Evolutionary conservation across 2,888 invertebrate species (phyloP).

Genomic region (Agonum fuliginosum): DNA sequence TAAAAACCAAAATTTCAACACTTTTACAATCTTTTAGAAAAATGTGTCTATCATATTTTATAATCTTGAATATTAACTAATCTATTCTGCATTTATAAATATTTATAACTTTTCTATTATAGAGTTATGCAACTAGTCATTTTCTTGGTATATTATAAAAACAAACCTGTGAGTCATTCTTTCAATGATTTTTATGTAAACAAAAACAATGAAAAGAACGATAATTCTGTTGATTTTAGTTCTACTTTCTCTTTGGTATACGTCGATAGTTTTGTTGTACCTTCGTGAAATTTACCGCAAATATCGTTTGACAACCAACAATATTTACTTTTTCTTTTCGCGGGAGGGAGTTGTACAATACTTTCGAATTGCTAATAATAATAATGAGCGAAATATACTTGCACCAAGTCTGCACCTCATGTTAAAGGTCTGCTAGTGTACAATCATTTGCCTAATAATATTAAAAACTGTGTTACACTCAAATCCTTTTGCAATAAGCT

Average conservation of each 20-base stretch:
- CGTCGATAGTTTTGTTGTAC: conserved; percentile 7
- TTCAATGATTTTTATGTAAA: conserved; percentile 22
- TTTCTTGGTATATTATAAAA: conserved; percentile 7
- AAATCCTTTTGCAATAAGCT: too few species aligned
- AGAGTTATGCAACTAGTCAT: not conserved
- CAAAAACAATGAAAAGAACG: conserved; percentile 8
- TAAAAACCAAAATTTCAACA: not conserved
- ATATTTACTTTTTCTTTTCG: conserved; percentile 22
- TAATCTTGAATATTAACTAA: not conserved
- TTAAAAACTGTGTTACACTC: too few species aligned
- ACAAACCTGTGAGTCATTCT: conserved; percentile 11
- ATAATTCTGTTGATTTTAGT: conserved; percentile 2
- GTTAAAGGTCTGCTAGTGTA: not conserved
- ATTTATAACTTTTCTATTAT: not conserved
- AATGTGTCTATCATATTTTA: not conserved
- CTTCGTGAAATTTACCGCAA: not conserved
- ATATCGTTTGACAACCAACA: not conserved
- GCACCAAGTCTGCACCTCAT: not conserved
- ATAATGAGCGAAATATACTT: too few species aligned
- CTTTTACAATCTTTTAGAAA: not conserved
- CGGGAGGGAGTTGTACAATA: not conserved
- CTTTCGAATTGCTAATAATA: not conserved
- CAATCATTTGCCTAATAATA: too few species aligned
- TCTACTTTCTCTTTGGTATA: conserved; percentile 24
- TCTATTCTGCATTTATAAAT: conserved; percentile 18